Evolutionary conservation across 2,797 vertebrate genomes (phyloP).

Genomic region (Sebastes itinus): DNA sequence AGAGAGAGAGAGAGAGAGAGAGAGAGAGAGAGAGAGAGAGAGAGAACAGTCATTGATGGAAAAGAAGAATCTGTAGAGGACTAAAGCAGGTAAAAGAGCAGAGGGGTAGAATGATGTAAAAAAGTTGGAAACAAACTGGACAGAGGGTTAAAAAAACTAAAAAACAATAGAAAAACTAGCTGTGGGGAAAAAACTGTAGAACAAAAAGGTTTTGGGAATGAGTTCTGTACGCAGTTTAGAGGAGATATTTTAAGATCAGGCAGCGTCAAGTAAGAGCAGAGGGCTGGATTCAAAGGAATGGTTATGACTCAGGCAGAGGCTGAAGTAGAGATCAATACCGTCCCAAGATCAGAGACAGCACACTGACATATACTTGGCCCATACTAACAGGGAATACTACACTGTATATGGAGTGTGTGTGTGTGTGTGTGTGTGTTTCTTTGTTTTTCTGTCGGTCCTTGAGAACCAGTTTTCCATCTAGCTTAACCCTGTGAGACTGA

Average conservation of each 20-base stretch:
- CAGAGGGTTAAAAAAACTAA: not conserved
- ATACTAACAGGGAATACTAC: not conserved
- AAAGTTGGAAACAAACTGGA: not conserved
- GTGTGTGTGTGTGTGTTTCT: not conserved
- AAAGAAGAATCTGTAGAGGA: not conserved
- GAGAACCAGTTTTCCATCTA: not conserved
- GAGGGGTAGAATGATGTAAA: not conserved
- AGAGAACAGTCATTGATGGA: not conserved
- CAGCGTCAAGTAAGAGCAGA: not conserved
- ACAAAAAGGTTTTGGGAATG: not conserved
- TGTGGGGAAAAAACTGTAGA: not conserved
- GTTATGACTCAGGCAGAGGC: not conserved
- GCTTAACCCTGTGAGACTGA: too few relatives aligned
- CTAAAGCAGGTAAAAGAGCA: not conserved
- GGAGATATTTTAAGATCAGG: conserved; percentile 5
- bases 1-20: too few relatives aligned
- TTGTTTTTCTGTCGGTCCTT: not conserved
- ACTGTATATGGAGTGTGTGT: not conserved
- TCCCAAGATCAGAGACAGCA: conserved; percentile 16
- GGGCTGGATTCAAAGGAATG: conserved; percentile 10
- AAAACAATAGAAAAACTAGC: not conserved
- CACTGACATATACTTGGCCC: conserved; percentile 24
- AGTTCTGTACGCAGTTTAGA: not conserved
- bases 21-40: not conserved
- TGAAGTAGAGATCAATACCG: conserved; percentile 23